Evolutionary conservation across 2,113 vertebrate genomes (phyloP).

Genomic region (Semnornis frantzii): DNA sequence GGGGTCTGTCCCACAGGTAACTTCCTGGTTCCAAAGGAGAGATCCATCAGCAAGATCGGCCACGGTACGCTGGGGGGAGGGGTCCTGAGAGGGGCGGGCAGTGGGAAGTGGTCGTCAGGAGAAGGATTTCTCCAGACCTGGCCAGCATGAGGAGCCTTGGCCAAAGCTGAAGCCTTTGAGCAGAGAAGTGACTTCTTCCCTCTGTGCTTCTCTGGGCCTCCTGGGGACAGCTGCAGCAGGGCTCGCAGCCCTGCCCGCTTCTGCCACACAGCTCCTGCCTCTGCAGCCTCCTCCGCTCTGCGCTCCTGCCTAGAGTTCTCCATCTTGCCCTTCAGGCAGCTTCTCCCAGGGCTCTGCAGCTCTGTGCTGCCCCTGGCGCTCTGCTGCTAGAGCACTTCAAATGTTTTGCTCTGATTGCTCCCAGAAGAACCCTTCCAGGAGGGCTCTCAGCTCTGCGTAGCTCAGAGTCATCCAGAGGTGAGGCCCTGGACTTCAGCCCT

Average conservation of each 20-base stretch:
- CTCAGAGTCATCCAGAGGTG: neutral
- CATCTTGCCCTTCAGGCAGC: too few species aligned
- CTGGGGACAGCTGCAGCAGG: too few species aligned
- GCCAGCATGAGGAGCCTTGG: neutral
- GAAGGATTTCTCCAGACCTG: neutral
- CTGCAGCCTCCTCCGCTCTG: neutral
- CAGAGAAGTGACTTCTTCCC: neutral
- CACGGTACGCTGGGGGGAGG: conserved; percentile 80
- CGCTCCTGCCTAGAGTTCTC: neutral
- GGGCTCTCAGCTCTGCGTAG: neutral
- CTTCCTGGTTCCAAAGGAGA: conserved; percentile 85
- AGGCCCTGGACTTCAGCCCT: conserved; percentile 41
- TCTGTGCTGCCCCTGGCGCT: neutral
- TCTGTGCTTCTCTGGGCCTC: neutral
- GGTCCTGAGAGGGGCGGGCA: neutral
- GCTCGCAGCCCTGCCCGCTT: neutral
- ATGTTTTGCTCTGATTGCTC: neutral
- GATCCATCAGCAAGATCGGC: conserved; percentile 92
- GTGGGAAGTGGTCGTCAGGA: neutral
- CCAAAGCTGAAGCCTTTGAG: neutral
- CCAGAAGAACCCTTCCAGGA: neutral
- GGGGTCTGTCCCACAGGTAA: conserved; percentile 77
- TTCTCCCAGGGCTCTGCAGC: neutral
- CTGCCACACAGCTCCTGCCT: neutral
- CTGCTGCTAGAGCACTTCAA: neutral